Conservation (phyloP, 2,888 invertebrate genomes). For the Drosophila greeni region DNA sequence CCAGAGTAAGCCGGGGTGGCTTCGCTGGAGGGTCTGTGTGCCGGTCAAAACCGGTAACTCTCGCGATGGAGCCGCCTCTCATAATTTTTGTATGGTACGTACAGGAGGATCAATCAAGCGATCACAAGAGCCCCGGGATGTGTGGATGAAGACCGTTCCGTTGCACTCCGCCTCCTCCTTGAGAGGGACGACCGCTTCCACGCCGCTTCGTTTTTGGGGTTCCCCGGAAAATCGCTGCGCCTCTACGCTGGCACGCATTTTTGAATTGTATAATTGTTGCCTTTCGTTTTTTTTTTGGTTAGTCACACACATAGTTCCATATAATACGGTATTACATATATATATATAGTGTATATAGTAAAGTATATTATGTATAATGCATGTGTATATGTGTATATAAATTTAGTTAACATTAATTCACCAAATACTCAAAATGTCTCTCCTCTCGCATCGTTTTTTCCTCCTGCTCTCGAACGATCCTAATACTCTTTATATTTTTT, state of each 20-base stretch:
- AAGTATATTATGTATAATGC: constrained; percentile 45
- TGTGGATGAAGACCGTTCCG: constrained; percentile 6
- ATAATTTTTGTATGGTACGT: constrained; percentile 31
- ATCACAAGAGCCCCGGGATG: constrained; percentile 7
- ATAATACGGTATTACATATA: constrained; percentile 42
- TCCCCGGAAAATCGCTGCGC: background rate
- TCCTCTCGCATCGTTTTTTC: constrained; percentile 8
- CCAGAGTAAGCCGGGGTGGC: too few species aligned
- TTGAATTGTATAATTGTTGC: constrained; percentile 37
- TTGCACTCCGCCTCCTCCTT: constrained; percentile 4
- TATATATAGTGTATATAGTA: constrained; percentile 44
- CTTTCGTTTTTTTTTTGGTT: constrained; percentile 28
- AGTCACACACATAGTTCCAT: constrained; percentile 34
- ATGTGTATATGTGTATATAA: constrained; percentile 66
- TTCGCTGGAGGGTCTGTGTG: too few species aligned
- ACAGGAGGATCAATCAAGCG: constrained; percentile 14
- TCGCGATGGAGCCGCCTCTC: constrained; percentile 14
- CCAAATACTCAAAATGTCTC: constrained; percentile 49
- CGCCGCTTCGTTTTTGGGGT: background rate
- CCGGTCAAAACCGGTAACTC: too few species aligned
- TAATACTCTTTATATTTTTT: constrained; percentile 18
- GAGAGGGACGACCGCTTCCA: background rate
- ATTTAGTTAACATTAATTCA: constrained; percentile 70
- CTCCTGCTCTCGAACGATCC: constrained; percentile 8
- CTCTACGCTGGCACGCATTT: constrained; percentile 16